phyloP scores from a whole-genome alignment of 2,888 invertebrate species.

The Papilio elwesi region DNA sequence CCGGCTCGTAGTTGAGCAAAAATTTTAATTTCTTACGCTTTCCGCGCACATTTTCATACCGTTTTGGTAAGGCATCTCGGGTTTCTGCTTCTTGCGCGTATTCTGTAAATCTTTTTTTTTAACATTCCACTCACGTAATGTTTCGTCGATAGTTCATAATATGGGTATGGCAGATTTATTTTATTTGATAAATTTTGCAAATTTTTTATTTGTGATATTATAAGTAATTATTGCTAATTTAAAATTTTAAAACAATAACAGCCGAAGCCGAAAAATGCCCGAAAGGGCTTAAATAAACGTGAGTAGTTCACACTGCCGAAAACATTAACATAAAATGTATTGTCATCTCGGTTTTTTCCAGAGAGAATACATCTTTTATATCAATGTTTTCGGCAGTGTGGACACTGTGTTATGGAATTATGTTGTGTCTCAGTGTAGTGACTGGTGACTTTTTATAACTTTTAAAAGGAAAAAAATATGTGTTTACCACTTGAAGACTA shows the following conservation, averaged over 20 bases:
- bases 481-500: too few species aligned
- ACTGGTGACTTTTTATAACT: too few species aligned
- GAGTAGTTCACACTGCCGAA: too few species aligned
- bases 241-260: neutral
- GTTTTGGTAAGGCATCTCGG: conserved; percentile 45
- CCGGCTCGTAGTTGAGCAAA: conserved; percentile 43
- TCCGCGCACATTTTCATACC: conserved; percentile 44
- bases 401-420: too few species aligned
- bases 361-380: too few species aligned
- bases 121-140: neutral
- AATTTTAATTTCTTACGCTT: conserved; percentile 46
- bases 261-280: too few species aligned
- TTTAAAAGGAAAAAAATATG: too few species aligned
- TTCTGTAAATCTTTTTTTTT: conserved; percentile 11
- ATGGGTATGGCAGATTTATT: neutral
- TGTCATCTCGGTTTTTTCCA: too few species aligned
- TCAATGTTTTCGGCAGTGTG: too few species aligned
- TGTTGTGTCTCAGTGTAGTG: too few species aligned
- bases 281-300: too few species aligned
- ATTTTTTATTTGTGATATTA: neutral
- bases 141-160: neutral
- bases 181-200: neutral
- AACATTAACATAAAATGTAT: too few species aligned
- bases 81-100: conserved; percentile 37
- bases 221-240: neutral